These are phyloP conservation scores for Microcebus lehilahytsara DNA, from an alignment of 2,113 vertebrate genomes.

Conservation along the genomic window DNA sequence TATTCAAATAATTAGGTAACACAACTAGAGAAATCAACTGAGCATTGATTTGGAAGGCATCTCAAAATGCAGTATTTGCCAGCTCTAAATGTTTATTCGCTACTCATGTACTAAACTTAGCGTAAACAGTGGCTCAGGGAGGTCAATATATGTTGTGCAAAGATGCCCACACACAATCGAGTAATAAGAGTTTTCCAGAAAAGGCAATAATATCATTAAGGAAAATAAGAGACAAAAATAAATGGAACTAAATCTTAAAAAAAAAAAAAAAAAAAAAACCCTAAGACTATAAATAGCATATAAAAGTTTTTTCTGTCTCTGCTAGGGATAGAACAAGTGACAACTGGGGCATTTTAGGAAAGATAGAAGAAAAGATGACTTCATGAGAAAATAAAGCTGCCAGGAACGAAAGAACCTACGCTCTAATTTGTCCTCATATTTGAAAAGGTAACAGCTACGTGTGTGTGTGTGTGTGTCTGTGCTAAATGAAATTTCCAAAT, in stretches of 20 bases:
- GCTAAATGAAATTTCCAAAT: too few relatives aligned
- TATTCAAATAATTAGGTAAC: constrained; percentile 18
- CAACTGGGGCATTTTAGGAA: too few relatives aligned
- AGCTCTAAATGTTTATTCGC: constrained; percentile 11
- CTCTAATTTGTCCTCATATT: too few relatives aligned
- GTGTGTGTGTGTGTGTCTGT: too few relatives aligned
- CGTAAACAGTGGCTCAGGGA: neutral
- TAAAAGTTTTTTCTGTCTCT: too few relatives aligned
- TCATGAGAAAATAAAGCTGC: too few relatives aligned
- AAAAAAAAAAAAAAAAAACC: too few relatives aligned
- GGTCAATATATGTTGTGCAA: neutral
- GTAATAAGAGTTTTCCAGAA: neutral
- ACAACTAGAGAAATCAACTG: neutral
- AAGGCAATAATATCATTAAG: neutral
- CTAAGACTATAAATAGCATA: too few relatives aligned
- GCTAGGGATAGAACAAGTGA: too few relatives aligned
- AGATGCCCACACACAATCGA: neutral
- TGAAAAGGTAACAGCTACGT: too few relatives aligned
- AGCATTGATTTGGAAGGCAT: neutral
- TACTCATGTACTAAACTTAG: constrained; percentile 6
- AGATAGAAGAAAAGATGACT: too few relatives aligned
- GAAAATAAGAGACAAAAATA: constrained; percentile 21
- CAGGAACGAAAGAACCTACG: too few relatives aligned
- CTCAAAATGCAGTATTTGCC: neutral
- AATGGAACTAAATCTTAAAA: constrained; percentile 23